Evolutionary conservation across 2,888 invertebrate genomes (phyloP).

Genomic region (Mesopsocus fuscifrons): DNA sequence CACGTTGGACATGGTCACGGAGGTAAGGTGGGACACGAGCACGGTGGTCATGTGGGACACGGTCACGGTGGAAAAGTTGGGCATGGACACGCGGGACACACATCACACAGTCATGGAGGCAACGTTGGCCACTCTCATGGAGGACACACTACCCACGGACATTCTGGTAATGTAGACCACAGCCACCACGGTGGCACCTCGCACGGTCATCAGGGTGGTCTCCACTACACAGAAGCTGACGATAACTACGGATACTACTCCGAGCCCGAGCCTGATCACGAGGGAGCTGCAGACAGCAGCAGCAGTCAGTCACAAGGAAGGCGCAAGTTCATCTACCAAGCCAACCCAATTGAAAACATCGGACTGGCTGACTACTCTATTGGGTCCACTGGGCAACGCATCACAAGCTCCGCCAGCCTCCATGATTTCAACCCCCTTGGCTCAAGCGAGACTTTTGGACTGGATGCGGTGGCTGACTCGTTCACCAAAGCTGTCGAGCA

Average conservation of each 20-base stretch:
- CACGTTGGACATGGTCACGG: background rate
- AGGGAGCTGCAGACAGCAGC: background rate
- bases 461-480: background rate
- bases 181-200: constrained; percentile 16
- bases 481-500: background rate
- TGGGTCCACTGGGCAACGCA: background rate
- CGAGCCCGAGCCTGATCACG: constrained; percentile 2
- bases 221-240: background rate
- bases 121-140: constrained; percentile 24
- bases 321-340: background rate
- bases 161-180: constrained; percentile 11
- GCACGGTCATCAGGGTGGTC: constrained; percentile 13
- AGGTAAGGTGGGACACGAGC: background rate
- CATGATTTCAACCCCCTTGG: constrained; percentile 2
- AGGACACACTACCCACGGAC: constrained; percentile 22
- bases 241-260: constrained; percentile 5
- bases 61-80: background rate
- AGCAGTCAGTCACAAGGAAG: background rate
- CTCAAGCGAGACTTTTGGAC: background rate
- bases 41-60: background rate
- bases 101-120: background rate
- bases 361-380: background rate
- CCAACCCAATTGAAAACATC: background rate
- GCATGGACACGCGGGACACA: background rate
- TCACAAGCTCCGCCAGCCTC: background rate